Base-by-base conservation (phyloP, 2,888 invertebrate genomes). In the Nomada lathburiana region DNA sequence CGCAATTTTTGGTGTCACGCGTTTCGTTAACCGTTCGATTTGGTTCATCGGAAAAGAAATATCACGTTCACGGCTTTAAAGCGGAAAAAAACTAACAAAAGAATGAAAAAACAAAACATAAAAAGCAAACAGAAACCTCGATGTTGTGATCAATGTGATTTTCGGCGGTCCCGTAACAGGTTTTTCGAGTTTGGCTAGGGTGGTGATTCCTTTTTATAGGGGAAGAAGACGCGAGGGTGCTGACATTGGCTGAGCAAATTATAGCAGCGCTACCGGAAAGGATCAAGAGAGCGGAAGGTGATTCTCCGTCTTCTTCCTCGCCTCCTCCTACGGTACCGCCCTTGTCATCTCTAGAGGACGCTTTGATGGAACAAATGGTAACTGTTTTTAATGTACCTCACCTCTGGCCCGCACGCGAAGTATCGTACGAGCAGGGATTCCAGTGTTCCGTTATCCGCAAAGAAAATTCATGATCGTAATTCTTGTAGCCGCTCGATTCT, bases 231-330 rank as follows among this genome's bases (percentile, higher is more conserved):
- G 97, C 97, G 91, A 96, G 98, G 92, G 98, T 98, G 86, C 95
- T 98, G 91, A 98, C 98, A 75, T 95, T 99, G 92, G 99, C 99
- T 73, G 98, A 99, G 94, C 98, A 99, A 95, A 99, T 99, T 90
- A 99, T 99, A 92, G 99, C 99, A 73, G 99, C 99, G 16, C 98
- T 99, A 96, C 99, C 99, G 80, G 98, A 99, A 89, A 96, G 98
- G 91, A 99, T 99, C 93, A 99, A 99, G 96, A 97, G 92, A 82
- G 93, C 90, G 83, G 92, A 93, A 88, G 91, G 90, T 90, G 93
- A 93, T 89, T 89, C 90, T 83, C 90, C 92, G 85, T 93, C 94
- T 80, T 94, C 94, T 93, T 86, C 94, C 36, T 94, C 94, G 82
- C 91, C 93, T 80, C 91, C 93, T 67, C 92, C 93, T 44, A 91